Base-by-base conservation (phyloP, 1,140 invertebrate species). In the Ectropis grisescens region DNA sequence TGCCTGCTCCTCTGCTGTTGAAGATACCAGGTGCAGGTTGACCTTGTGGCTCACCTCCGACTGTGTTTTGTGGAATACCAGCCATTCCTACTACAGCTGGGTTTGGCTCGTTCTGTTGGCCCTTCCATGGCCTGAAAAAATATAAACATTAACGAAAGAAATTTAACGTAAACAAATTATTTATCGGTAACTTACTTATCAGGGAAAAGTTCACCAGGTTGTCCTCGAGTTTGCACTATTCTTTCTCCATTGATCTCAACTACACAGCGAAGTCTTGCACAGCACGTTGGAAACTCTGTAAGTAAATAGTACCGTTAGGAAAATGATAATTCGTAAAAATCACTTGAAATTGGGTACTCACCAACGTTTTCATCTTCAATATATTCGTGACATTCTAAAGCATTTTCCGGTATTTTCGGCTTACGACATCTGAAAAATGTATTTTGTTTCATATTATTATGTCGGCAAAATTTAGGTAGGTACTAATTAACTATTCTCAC, bases 331-430 rank as follows among this genome's bases (percentile, higher is more conserved):
- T n/a, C n/a, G n/a, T n/a, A n/a, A n/a, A n/a, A n/a, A n/a, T n/a
- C n/a, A n/a, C n/a, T n/a, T n/a, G n/a, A n/a, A n/a, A n/a, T n/a
- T 14, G 8, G 2, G 16, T 19, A 66, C 75, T 36, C 43, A 76
- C 75, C 75, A 34, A 80, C 75, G 34, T 80, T 80, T 33, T 80
- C 75, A 37, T 80, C 75, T 59, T 80, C 75, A 32, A 80, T 80
- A 34, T 78, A 80, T 39, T 80, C 75, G 29, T 80, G 75, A 36
- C 75, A 80, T 54, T 80, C 72, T 29, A 80, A 46, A 11, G 75
- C 75, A 31, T 78, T 80, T 58, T 80, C 75, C 1, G 75, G 75
- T 24, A 80, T 80, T 57, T 80, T 80, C 2, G 75, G 75, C 49
- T 80, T 80, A 29, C 75, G 57, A 43, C 75, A 80, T 0, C 75